Evolutionary conservation across 64 coral and sea anemone genomes (phyloP).

Genomic region (Dendronephthya gigantea): DNA sequence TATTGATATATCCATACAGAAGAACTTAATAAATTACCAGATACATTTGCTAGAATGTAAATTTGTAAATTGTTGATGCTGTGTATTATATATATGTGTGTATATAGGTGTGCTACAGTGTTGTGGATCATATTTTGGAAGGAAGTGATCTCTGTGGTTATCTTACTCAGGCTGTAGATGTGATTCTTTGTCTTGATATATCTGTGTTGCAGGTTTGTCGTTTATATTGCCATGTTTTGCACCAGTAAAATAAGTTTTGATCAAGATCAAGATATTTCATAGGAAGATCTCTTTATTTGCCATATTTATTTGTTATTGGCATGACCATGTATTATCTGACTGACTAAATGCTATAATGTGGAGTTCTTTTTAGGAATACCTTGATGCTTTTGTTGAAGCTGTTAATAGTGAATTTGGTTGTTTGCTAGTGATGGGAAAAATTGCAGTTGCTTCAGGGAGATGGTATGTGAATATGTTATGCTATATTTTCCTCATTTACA

Average conservation of each 20-base stretch:
- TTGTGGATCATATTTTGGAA: conserved; percentile 86
- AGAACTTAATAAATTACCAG: no score
- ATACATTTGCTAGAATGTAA: no score
- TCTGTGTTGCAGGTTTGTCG: conserved; percentile 62
- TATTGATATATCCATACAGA: no score
- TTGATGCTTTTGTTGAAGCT: conserved; percentile 76
- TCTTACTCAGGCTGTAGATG: conserved; percentile 81
- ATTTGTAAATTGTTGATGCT: neutral
- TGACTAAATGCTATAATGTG: neutral
- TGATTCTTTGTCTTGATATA: conserved; percentile 85
- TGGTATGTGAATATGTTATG: conserved; percentile 33
- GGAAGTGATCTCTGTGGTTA: conserved; percentile 86
- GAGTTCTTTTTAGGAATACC: conserved; percentile 45
- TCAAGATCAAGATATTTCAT: no score
- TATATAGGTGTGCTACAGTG: conserved; percentile 68
- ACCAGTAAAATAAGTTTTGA: no score
- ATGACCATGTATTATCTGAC: neutral
- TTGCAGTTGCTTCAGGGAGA: conserved; percentile 86
- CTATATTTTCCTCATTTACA: neutral
- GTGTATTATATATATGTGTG: neutral
- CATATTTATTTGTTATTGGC: neutral
- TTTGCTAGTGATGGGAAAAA: conserved; percentile 88
- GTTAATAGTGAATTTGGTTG: conserved; percentile 97
- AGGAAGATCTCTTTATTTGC: no score
- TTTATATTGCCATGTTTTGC: neutral